Conservation (phyloP, 2,888 invertebrate genomes). For the Drosophila percnosoma region DNA sequence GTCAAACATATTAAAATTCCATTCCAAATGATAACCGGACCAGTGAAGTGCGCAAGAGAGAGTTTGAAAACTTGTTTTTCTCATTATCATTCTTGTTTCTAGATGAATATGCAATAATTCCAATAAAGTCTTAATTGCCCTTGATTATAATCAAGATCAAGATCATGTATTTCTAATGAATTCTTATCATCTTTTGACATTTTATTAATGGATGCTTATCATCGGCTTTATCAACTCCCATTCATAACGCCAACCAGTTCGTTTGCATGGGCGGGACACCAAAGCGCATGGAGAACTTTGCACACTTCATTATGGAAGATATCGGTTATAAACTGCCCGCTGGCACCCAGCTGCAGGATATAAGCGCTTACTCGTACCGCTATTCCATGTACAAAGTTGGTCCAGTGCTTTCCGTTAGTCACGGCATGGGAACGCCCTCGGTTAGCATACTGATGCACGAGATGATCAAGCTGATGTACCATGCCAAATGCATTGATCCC, state of each 20-base stretch:
- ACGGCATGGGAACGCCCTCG: constrained; percentile 99
- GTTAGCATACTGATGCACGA: constrained; percentile 98
- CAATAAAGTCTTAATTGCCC: constrained; percentile 7
- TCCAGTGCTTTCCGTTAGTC: constrained; percentile 86
- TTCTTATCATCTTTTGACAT: background rate
- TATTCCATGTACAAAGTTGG: constrained; percentile 96
- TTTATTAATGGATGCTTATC: background rate
- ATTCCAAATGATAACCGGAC: constrained; percentile 13
- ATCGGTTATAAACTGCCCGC: constrained; percentile 95
- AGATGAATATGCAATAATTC: constrained; percentile 10
- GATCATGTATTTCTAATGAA: background rate
- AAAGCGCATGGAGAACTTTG: constrained; percentile 96
- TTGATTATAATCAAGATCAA: constrained; percentile 29
- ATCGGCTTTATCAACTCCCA: constrained; percentile 4
- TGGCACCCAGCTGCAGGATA: constrained; percentile 94
- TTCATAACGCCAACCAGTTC: constrained; percentile 87
- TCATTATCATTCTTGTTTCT: constrained; percentile 13
- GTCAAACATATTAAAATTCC: background rate
- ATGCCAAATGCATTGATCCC: constrained; percentile 94
- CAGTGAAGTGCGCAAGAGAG: background rate
- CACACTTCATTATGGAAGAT: constrained; percentile 95
- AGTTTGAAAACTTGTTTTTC: constrained; percentile 28
- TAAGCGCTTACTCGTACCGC: constrained; percentile 95
- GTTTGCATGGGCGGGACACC: constrained; percentile 99
- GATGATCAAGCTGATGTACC: constrained; percentile 97